A percentile compares a stretch with the other conserved stretches of the same genome.
Evolutionary conservation across 1,140 invertebrate species (phyloP).

Genomic region (Pachypeltis micranthus): DNA sequence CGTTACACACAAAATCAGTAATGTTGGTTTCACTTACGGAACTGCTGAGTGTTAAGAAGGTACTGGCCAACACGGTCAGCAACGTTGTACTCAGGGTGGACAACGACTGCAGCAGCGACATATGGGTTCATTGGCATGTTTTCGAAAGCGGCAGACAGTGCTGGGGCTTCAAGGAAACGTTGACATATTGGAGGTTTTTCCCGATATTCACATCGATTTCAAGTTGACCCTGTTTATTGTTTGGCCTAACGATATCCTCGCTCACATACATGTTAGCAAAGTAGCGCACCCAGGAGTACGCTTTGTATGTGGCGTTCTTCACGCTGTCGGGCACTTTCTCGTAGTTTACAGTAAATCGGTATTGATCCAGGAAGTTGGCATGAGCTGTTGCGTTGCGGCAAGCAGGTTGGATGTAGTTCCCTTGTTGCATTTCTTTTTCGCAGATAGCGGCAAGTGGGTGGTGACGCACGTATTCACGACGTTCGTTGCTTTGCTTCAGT

Average conservation of each 20-base stretch:
- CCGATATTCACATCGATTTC: constrained; percentile 35
- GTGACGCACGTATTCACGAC: constrained; percentile 37
- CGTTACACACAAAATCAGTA: background rate
- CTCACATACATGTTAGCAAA: constrained; percentile 21
- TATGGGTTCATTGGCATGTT: constrained; percentile 34
- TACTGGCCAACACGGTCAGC: constrained; percentile 34
- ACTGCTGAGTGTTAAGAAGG: constrained; percentile 31
- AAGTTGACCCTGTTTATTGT: constrained; percentile 36
- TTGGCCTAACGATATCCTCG: constrained; percentile 25
- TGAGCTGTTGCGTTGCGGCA: constrained; percentile 41
- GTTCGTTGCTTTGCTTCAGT: constrained; percentile 37
- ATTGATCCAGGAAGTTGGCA: constrained; percentile 38
- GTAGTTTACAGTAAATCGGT: constrained; percentile 37
- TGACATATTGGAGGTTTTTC: constrained; percentile 31
- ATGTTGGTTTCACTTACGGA: constrained; percentile 34
- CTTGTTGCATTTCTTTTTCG: constrained; percentile 37
- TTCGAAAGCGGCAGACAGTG: constrained; percentile 33
- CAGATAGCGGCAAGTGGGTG: constrained; percentile 36
- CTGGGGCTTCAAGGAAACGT: constrained; percentile 7
- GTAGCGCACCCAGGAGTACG: constrained; percentile 21
- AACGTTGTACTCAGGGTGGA: constrained; percentile 36
- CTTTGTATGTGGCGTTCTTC: constrained; percentile 27
- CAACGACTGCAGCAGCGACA: constrained; percentile 31
- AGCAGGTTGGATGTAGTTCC: constrained; percentile 39
- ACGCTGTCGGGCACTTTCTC: constrained; percentile 31